phyloP scores from a whole-genome alignment of 2,797 vertebrate genomes.

The Tympanoctomys barrerae region DNA sequence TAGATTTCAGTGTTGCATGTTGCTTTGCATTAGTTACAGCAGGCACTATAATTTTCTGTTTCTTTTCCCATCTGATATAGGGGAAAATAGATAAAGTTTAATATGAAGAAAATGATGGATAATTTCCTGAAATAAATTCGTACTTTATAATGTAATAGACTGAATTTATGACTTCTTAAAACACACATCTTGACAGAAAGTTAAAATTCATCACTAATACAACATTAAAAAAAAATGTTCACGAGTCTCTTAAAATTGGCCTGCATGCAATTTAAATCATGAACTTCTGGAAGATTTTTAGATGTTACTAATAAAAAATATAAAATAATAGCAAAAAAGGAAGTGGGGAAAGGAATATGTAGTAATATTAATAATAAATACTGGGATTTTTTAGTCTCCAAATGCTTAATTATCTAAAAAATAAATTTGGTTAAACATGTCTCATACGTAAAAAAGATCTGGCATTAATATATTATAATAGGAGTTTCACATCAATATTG shows the following conservation, averaged over 20 bases:
- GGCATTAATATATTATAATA: constrained; percentile 70
- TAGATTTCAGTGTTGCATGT: constrained; percentile 82
- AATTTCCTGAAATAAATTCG: constrained; percentile 56
- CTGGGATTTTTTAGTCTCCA: constrained; percentile 56
- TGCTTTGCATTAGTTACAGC: constrained; percentile 82
- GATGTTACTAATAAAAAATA: constrained; percentile 69
- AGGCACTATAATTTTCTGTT: constrained; percentile 70
- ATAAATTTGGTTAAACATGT: constrained; percentile 61
- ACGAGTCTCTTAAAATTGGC: constrained; percentile 66
- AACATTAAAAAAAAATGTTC: constrained; percentile 12
- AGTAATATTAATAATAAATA: constrained; percentile 65
- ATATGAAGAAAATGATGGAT: constrained; percentile 59
- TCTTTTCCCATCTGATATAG: constrained; percentile 87
- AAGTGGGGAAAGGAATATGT: constrained; percentile 48
- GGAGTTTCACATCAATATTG: constrained; percentile 21
- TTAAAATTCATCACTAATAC: constrained; percentile 22
- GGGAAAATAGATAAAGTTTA: constrained; percentile 69
- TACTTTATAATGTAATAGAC: not conserved
- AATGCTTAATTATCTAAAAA: constrained; percentile 49
- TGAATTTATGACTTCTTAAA: constrained; percentile 54
- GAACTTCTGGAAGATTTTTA: constrained; percentile 18
- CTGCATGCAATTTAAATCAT: constrained; percentile 72
- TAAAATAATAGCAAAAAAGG: constrained; percentile 56
- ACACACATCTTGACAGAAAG: not conserved
- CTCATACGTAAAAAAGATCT: constrained; percentile 48